Conservation (phyloP, 2,113 vertebrate genomes). For the Pteruthius melanotis region DNA sequence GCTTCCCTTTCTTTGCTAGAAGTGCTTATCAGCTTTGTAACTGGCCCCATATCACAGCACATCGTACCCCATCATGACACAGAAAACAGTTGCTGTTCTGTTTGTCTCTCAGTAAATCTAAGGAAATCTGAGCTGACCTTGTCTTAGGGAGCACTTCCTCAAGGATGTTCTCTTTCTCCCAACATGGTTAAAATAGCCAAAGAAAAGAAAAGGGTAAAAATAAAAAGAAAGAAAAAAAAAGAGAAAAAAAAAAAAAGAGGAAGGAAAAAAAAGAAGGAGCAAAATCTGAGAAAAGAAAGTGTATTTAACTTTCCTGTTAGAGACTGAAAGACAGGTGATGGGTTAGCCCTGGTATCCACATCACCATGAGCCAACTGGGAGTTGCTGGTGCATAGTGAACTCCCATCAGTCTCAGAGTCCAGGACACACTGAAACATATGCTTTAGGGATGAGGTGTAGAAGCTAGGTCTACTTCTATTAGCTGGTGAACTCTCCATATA, state of each 20-base stretch:
- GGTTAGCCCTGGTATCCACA: background rate
- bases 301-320: background rate
- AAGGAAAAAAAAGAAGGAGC: background rate
- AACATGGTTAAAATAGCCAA: background rate
- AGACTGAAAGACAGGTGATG: background rate
- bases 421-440: background rate
- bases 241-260: accelerated
- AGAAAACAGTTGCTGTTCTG: background rate
- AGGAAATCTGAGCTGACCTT: background rate
- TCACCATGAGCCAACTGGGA: background rate
- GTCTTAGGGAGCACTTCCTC: background rate
- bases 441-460: background rate
- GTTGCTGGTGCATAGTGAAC: background rate
- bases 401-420: background rate
- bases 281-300: background rate
- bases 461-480: background rate
- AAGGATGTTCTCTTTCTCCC: background rate
- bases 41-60: background rate
- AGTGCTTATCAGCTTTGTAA: slow-evolving; percentile 21
- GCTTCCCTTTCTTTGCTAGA: background rate
- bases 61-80: background rate
- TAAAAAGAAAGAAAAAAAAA: no score
- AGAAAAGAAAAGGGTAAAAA: background rate
- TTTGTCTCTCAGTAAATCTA: background rate
- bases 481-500: background rate